These are phyloP conservation scores for Ephialtes manifestator DNA, from an alignment of 2,888 invertebrate species.

Conservation along the genomic window DNA sequence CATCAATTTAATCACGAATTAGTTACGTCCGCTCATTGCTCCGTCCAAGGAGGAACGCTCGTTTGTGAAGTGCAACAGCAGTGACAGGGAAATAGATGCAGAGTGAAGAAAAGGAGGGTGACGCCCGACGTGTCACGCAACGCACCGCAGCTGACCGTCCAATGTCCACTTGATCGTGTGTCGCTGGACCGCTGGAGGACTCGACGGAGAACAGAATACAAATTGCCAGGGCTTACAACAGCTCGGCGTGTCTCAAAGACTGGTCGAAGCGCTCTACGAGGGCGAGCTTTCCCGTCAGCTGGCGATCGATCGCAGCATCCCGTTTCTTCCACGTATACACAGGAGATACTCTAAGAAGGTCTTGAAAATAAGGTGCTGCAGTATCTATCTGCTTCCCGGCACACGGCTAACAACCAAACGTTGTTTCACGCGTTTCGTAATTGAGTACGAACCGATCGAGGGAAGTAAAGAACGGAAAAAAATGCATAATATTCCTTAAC, in stretches of 20 bases:
- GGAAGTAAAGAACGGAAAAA: constrained; percentile 16
- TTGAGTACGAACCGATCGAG: constrained; percentile 48
- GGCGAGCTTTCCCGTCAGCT: constrained; percentile 56
- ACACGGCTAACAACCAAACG: constrained; percentile 41
- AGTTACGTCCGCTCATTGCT: constrained; percentile 28
- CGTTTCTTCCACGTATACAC: constrained; percentile 37
- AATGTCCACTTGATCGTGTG: constrained; percentile 25
- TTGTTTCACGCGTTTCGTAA: constrained; percentile 60
- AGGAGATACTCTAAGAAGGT: constrained; percentile 31
- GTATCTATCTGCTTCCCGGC: constrained; percentile 2
- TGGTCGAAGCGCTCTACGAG: constrained; percentile 6
- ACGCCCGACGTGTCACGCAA: constrained; percentile 53
- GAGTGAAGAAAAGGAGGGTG: constrained; percentile 2
- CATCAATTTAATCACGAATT: constrained; percentile 21
- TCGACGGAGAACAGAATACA: constrained; percentile 49
- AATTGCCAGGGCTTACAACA: constrained; percentile 41
- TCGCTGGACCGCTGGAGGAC: constrained; percentile 31
- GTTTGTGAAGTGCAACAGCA: constrained; percentile 9
- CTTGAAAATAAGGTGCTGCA: neutral
- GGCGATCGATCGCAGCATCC: constrained; percentile 52
- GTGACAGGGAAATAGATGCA: constrained; percentile 22
- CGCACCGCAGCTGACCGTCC: constrained; percentile 25
- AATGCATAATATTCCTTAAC: constrained; percentile 35
- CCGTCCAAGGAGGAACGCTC: neutral
- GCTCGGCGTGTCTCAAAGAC: constrained; percentile 36